These are phyloP conservation scores for Aepyceros melampus DNA, from an alignment of 2,113 vertebrate genomes.

Conservation along the genomic window DNA sequence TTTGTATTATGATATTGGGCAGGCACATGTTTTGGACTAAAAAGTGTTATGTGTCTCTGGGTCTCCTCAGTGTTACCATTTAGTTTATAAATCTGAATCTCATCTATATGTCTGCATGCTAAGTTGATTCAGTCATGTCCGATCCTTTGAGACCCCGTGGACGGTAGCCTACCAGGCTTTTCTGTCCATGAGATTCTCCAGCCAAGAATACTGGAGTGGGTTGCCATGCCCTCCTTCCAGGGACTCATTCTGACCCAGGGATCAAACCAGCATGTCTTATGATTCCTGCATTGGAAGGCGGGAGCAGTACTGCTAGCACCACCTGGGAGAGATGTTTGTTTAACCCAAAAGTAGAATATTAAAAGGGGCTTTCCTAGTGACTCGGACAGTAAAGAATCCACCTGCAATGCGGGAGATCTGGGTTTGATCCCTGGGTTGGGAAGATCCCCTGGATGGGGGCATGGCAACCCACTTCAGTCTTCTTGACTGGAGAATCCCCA, in stretches of 20 bases:
- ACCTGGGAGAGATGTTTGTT: neutral
- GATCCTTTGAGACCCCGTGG: neutral
- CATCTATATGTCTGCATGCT: neutral
- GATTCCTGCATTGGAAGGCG: neutral
- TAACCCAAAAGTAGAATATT: neutral
- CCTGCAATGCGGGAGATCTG: neutral
- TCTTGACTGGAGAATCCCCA: neutral
- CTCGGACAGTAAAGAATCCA: neutral
- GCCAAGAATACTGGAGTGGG: neutral
- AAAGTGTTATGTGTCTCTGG: neutral
- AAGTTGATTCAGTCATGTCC: accelerated
- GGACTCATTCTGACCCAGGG: neutral
- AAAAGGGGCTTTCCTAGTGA: neutral
- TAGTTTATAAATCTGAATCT: neutral
- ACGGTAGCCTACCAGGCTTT: accelerated
- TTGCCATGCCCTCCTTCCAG: neutral
- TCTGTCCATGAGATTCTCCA: neutral
- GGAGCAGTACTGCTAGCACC: neutral
- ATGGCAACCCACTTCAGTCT: neutral
- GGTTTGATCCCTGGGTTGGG: neutral
- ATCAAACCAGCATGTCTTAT: neutral
- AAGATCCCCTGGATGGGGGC: neutral
- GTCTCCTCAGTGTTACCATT: neutral
- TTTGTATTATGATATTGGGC: neutral
- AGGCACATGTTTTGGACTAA: neutral